These are phyloP conservation scores for Itoplectis maculator DNA, from an alignment of 2,888 invertebrate species.

Conservation along the genomic window DNA sequence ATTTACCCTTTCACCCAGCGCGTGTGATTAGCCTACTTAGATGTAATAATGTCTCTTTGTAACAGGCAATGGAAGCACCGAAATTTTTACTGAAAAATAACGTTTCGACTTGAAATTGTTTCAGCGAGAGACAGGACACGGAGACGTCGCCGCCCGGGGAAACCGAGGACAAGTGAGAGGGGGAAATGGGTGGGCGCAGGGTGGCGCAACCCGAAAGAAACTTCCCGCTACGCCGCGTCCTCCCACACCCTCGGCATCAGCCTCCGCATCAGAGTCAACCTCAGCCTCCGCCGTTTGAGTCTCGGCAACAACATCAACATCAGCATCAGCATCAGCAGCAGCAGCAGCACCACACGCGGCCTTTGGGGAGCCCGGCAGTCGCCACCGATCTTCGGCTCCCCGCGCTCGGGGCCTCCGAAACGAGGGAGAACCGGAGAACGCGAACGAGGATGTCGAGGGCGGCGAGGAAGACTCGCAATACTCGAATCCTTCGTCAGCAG, in stretches of 20 bases:
- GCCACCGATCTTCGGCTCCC: slow-evolving; percentile 41
- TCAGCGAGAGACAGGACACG: slow-evolving; percentile 82
- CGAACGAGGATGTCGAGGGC: slow-evolving; percentile 56
- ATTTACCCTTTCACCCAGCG: too few relatives aligned
- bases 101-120: slow-evolving; percentile 69
- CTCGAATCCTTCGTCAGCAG: slow-evolving; percentile 58
- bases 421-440: slow-evolving; percentile 48
- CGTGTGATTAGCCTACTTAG: too few relatives aligned
- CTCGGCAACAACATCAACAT: slow-evolving; percentile 53
- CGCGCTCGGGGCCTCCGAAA: slow-evolving; percentile 33
- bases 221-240: slow-evolving; percentile 78
- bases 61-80: too few relatives aligned
- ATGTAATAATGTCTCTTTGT: too few relatives aligned
- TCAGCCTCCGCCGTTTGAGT: slow-evolving; percentile 57
- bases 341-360: slow-evolving; percentile 58
- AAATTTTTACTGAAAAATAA: neutral
- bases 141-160: slow-evolving; percentile 78
- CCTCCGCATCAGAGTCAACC: slow-evolving; percentile 37
- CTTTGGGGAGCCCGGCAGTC: slow-evolving; percentile 57
- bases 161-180: slow-evolving; percentile 83
- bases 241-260: slow-evolving; percentile 76
- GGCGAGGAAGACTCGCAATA: slow-evolving; percentile 54
- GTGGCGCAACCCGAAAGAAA: slow-evolving; percentile 76
- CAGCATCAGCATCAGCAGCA: slow-evolving; percentile 49
- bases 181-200: slow-evolving; percentile 81